phyloP scores from a whole-genome alignment of 2,888 invertebrate species.

The Phortica magna region DNA sequence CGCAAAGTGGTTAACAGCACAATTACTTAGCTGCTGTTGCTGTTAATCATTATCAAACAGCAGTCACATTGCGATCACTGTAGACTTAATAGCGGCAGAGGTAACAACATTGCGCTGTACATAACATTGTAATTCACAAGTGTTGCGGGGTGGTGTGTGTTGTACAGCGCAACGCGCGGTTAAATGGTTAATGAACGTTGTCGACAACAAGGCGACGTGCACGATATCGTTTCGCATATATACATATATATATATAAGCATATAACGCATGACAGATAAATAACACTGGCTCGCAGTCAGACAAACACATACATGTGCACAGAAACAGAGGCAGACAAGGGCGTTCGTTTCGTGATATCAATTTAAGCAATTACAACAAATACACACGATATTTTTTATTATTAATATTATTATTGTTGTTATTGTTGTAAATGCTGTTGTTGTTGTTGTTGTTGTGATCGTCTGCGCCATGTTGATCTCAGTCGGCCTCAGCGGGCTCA shows the following conservation, averaged over 20 bases:
- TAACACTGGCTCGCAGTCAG: neutral
- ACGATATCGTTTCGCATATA: neutral
- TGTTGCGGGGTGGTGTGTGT: neutral
- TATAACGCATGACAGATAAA: neutral
- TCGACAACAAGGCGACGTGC: too few relatives aligned
- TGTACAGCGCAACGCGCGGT: neutral
- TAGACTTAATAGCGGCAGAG: neutral
- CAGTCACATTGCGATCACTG: neutral
- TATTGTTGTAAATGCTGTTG: neutral
- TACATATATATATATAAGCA: neutral
- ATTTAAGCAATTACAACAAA: constrained; percentile 8
- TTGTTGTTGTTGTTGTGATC: neutral
- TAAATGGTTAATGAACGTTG: neutral
- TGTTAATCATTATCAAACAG: neutral
- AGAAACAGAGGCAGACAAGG: constrained; percentile 1
- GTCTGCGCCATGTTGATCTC: neutral
- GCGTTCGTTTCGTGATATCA: constrained; percentile 21
- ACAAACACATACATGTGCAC: neutral
- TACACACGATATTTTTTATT: neutral
- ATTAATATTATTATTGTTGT: neutral
- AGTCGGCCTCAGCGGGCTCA: too few relatives aligned
- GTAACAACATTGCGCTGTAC: too few relatives aligned
- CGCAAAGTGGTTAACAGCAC: neutral
- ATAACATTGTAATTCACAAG: neutral
- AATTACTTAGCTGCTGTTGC: neutral